Percentiles rank a stretch among this genome's conserved stretches.
Evolutionary conservation across 2,888 invertebrate genomes (phyloP).

Genomic region (Microplitis manilae): DNA sequence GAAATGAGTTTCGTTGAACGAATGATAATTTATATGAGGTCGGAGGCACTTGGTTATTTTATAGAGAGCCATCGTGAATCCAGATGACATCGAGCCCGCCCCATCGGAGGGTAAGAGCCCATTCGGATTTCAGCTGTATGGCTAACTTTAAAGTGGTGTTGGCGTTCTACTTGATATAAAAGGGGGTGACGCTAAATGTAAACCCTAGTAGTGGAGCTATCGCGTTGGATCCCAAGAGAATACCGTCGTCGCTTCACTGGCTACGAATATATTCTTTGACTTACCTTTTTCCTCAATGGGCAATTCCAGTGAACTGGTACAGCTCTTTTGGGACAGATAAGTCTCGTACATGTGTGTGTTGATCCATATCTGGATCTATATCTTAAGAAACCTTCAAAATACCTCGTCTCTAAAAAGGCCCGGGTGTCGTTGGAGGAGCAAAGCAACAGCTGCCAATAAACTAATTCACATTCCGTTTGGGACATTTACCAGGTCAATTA

Average conservation of each 20-base stretch:
- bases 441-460: constrained; percentile 33
- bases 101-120: constrained; percentile 21
- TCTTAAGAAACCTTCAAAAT: neutral
- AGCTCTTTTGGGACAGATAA: constrained; percentile 11
- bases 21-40: constrained; percentile 25
- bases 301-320: constrained; percentile 18
- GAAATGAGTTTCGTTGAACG: neutral
- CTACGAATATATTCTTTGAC: neutral
- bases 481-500: constrained; percentile 30
- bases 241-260: too few species aligned
- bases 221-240: too few species aligned
- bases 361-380: neutral
- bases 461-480: constrained; percentile 30
- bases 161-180: constrained; percentile 9
- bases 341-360: neutral
- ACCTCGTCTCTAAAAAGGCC: too few species aligned
- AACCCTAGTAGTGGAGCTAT: too few species aligned
- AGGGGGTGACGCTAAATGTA: neutral
- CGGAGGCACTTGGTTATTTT: constrained; percentile 18
- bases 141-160: constrained; percentile 39
- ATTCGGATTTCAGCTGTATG: constrained; percentile 1
- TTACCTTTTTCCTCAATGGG: neutral
- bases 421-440: neutral
- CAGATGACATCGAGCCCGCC: constrained; percentile 26
- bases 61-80: constrained; percentile 35